Evolutionary conservation across 2,888 invertebrate species (phyloP), one percentile per base, ranked within the genome.

Genomic region (Epiblema foenella): DNA sequence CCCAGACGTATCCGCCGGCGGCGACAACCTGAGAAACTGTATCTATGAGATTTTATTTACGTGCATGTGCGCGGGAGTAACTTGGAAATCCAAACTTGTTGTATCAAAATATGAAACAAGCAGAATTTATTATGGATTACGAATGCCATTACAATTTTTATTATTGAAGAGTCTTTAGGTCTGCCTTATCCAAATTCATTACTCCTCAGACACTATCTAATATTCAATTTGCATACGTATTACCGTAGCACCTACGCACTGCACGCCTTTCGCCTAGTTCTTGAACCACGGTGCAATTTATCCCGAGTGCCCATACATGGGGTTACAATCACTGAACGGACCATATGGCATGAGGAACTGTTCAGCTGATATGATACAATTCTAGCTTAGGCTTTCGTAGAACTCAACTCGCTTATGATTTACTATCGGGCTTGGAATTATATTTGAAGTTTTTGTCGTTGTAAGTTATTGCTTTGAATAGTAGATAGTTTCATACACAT

Each of bases 251-350:
- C 54, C 42, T 46, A 66, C 65, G 12, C 65, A 56, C n/a, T 65
- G 29, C 46, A 46, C 65, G 57, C 65, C 39, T 18, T 57, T 52
- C 12, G 39, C 58, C 69, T 66, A 71, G 73, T 73, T 60, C 72
- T 75, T 76, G 77, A 12, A 62, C 76, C 75, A 51, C 18, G 46
- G 64, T 51, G 73, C 75, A 79, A 80, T 80, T 76, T 79, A 77
- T 79, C 74, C 83, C 79, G 78, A 79, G 78, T n/a, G 79, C 79
- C 79, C 77, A 78, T 79, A 75, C 57, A 68, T 71, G 74, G 75
- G 73, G 75, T 76, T 77, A 77, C 73, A 67, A 75, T 63, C 65
- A 75, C 73, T 74, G 75, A 78, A 77, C 80, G 75, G 75, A 68
- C 78, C 77, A 75, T 79, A 78, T 78, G 77, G 77, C 74, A 76